Percentiles rank a stretch among this genome's conserved stretches.
Evolutionary conservation across 2,113 vertebrate genomes (phyloP).

Genomic region (Dicentrarchus labrax): DNA sequence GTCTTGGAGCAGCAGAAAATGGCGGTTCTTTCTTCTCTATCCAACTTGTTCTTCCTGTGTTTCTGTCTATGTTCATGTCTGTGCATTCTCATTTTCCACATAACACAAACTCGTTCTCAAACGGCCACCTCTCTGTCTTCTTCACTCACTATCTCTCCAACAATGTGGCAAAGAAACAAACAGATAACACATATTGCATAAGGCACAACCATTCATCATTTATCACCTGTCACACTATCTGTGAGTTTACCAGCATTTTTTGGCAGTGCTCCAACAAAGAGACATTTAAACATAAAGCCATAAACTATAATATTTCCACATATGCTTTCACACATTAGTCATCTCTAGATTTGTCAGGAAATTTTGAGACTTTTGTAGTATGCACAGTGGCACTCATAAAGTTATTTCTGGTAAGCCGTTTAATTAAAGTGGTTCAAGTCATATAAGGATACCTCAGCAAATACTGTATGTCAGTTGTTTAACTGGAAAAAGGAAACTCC

Average conservation of each 20-base stretch:
- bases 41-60: constrained; percentile 23
- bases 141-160: background rate
- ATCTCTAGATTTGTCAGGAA: background rate
- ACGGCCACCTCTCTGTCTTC: background rate
- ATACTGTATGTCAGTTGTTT: constrained; percentile 19
- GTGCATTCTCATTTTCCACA: background rate
- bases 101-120: background rate
- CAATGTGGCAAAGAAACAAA: constrained; percentile 1
- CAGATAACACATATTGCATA: background rate
- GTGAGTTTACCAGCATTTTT: constrained; percentile 9
- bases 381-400: background rate
- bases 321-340: background rate
- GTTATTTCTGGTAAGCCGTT: constrained; percentile 35
- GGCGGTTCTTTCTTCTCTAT: constrained; percentile 48
- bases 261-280: background rate
- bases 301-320: constrained; percentile 2
- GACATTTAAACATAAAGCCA: background rate
- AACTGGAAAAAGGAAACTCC: constrained; percentile 35
- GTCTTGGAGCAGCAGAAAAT: constrained; percentile 73
- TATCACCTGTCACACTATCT: constrained; percentile 32
- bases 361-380: constrained; percentile 28
- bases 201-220: constrained; percentile 7
- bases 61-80: constrained; percentile 2
- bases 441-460: background rate
- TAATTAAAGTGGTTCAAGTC: constrained; percentile 42